Base-by-base conservation (phyloP, 92 coral and sea anemone species). In the Palythoa heliodiscus region DNA sequence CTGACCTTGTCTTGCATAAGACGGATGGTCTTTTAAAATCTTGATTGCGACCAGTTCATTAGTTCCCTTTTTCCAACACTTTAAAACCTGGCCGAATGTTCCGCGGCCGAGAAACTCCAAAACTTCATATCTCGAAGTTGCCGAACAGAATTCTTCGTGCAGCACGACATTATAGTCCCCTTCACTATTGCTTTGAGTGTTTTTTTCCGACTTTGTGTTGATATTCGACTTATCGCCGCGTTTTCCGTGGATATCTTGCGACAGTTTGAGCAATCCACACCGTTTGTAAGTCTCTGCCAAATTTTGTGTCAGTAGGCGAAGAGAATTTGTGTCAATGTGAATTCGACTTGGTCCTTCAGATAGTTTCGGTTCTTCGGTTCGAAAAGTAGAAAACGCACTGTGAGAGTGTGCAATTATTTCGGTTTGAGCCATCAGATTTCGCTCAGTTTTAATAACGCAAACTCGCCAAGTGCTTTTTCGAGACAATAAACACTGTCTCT, bases 31-130 rank as follows among this genome's bases (percentile, higher is more conserved):
- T 78, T 97, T 97, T 50, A 97, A 86, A 79, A 97, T 93, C 77
- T 97, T 97, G 67, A 97, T 97, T 25, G 99, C 99, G 48, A 91
- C 94, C 29, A 95, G 79, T 73, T 97, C 99, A 74, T 97, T 93
- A 2, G 99, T 95, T 77, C 99, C 99, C 75, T 94, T 95, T 64
- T 97, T 97, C 99, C 99, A 97, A 74, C 99, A 97, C 86, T 97
- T 97, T 37, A 97, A 87, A 50, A 97, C 99, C 87, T 97, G 99
- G 52, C 99, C 99, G 63, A 97, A 97, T 7, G 99, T 97, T 55
- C 99, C 99, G 20, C 99, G 98, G 57, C 99, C 99, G 13, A 97
- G 95, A 81, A 97, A 97, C 50, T 97, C 99, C 13, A 97, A 87
- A 9, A 97, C 93, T 80, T 97, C 99, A 55, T 97, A 97, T n/a